Conservation (phyloP, 1,140 invertebrate genomes). For the Drosophila miranda region DNA sequence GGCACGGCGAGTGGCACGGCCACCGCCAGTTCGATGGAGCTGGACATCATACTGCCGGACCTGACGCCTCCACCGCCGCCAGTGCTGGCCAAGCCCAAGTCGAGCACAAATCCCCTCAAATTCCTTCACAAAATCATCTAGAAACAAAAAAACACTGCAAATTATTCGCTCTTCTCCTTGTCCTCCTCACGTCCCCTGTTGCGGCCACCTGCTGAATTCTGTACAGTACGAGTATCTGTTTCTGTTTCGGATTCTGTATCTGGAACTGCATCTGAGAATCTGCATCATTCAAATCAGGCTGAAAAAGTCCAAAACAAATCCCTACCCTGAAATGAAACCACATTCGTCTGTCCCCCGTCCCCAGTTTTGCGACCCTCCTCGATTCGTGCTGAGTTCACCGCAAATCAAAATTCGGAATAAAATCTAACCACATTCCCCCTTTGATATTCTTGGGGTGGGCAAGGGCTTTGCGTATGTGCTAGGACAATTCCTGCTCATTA, state of each 20-base stretch:
- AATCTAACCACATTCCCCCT: conserved; percentile 8
- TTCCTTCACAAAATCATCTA: conserved; percentile 70
- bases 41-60: conserved; percentile 45
- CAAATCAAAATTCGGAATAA: conserved; percentile 32
- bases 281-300: conserved; percentile 36
- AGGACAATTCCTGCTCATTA: conserved; percentile 7
- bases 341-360: conserved; percentile 5
- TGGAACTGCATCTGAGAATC: background rate
- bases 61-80: conserved; percentile 59
- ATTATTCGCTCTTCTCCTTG: conserved; percentile 17
- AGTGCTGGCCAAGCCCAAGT: conserved; percentile 35
- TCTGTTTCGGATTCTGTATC: background rate
- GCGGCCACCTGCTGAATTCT: conserved; percentile 10
- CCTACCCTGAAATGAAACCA: conserved; percentile 12
- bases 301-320: background rate
- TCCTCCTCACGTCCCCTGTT: background rate
- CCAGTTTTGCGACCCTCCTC: background rate
- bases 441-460: background rate
- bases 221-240: no score
- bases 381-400: conserved; percentile 44
- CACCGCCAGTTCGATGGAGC: conserved; percentile 39
- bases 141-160: conserved; percentile 4
- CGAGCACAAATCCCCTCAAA: conserved; percentile 39
- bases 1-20: conserved; percentile 1
- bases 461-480: background rate